Conservation (phyloP, 1,140 invertebrate genomes). For the Plectrocnemia conspersa region DNA sequence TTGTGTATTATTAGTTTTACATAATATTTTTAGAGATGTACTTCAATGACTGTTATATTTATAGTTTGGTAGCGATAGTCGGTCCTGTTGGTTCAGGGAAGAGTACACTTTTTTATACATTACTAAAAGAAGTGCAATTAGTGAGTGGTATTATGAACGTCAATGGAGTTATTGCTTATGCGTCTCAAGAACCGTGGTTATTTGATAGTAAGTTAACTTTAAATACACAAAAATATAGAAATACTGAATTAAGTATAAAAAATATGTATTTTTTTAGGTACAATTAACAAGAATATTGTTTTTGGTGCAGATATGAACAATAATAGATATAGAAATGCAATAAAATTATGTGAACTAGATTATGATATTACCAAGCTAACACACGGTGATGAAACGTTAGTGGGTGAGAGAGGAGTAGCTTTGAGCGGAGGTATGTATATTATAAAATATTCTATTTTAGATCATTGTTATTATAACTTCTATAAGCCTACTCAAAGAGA, state of each 20-base stretch:
- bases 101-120: conserved; percentile 62
- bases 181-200: conserved; percentile 76
- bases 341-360: conserved; percentile 62
- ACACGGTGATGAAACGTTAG: conserved; percentile 71
- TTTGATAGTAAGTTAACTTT: conserved; percentile 54
- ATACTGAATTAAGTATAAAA: background rate
- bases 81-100: conserved; percentile 80
- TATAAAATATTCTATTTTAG: no score
- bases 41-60: background rate
- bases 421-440: conserved; percentile 83
- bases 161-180: conserved; percentile 70
- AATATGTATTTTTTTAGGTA: conserved; percentile 18
- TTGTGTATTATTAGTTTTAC: conserved; percentile 4
- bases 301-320: conserved; percentile 44
- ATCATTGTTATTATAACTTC: no score
- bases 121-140: conserved; percentile 68
- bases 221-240: background rate
- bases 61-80: conserved; percentile 30
- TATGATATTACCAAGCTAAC: conserved; percentile 64
- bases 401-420: conserved; percentile 70
- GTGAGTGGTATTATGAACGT: conserved; percentile 57
- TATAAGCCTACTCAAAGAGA: no score
- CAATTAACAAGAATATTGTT: conserved; percentile 63
- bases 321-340: conserved; percentile 60
- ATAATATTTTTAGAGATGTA: background rate